A percentile compares a stretch with the other conserved stretches of the same genome.
These are phyloP conservation scores for Cacoxenus indagator DNA, from an alignment of 2,888 invertebrate species.

Conservation along the genomic window DNA sequence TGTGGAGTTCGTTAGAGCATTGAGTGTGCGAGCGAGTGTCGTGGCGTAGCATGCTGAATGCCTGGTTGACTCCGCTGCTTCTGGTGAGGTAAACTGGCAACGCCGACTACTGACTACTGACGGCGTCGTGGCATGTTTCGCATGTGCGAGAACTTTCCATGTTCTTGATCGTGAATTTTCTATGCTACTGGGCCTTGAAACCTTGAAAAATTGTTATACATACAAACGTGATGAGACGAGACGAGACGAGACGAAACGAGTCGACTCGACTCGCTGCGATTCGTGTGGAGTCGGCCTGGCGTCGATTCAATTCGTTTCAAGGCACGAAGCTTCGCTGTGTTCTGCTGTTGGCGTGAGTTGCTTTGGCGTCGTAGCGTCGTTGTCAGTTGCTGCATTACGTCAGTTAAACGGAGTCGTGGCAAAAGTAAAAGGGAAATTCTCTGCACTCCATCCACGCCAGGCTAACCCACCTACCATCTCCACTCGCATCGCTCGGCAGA, in stretches of 20 bases:
- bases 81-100: background rate
- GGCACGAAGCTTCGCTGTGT: conserved; percentile 8
- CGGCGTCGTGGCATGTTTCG: conserved; percentile 29
- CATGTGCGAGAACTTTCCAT: conserved; percentile 58
- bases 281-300: background rate
- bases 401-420: conserved; percentile 37
- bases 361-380: background rate
- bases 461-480: background rate
- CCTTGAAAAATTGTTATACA: conserved; percentile 52
- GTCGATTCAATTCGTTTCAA: background rate
- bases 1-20: background rate
- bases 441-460: conserved; percentile 34
- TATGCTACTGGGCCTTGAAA: conserved; percentile 70
- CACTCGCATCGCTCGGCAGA: background rate
- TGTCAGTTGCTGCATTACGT: conserved; percentile 58
- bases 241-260: background rate
- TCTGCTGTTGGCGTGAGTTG: background rate
- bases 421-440: conserved; percentile 60
- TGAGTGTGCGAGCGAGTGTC: background rate
- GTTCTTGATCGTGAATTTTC: conserved; percentile 69
- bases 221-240: conserved; percentile 17
- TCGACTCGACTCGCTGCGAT: background rate
- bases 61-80: conserved; percentile 35
- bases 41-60: background rate
- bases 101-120: conserved; percentile 17